These are phyloP conservation scores for Lutjanus erythropterus DNA, from an alignment of 2,113 vertebrate species.

Conservation along the genomic window DNA sequence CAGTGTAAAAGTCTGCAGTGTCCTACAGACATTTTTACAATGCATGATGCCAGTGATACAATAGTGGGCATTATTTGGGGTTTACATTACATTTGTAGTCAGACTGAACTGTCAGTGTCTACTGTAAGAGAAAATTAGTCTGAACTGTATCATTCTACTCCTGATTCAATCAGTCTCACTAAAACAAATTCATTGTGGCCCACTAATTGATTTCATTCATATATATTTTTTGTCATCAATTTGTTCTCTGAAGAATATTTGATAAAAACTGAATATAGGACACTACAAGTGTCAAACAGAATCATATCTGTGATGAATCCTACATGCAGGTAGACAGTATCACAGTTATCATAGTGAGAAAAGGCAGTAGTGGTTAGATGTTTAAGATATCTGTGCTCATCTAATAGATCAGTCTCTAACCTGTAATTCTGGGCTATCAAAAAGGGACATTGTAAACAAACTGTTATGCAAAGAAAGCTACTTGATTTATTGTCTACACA, in stretches of 20 bases:
- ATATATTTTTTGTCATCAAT: neutral
- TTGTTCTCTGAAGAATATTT: conserved; percentile 2
- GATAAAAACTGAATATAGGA: neutral
- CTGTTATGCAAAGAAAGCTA: neutral
- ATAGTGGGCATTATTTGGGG: conserved; percentile 64
- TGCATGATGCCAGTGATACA: conserved; percentile 60
- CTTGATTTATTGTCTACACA: neutral
- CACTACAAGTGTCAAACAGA: conserved; percentile 5
- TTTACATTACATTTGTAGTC: conserved; percentile 38
- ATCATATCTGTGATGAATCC: neutral
- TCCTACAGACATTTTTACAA: conserved; percentile 68
- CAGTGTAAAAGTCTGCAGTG: conserved; percentile 60
- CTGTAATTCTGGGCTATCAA: neutral
- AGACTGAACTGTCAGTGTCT: conserved; percentile 5
- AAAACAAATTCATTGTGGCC: conserved; percentile 11
- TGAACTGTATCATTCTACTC: conserved; percentile 8
- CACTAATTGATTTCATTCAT: conserved; percentile 23
- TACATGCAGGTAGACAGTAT: neutral
- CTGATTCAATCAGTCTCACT: conserved; percentile 13
- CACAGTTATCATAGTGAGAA: neutral
- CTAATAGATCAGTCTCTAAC: neutral
- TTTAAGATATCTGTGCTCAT: neutral
- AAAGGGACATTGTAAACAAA: neutral
- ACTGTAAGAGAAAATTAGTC: conserved; percentile 1
- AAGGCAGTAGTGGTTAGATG: neutral